Conservation (phyloP, 2,888 invertebrate genomes). For the Dicyrtomina minuta region DNA sequence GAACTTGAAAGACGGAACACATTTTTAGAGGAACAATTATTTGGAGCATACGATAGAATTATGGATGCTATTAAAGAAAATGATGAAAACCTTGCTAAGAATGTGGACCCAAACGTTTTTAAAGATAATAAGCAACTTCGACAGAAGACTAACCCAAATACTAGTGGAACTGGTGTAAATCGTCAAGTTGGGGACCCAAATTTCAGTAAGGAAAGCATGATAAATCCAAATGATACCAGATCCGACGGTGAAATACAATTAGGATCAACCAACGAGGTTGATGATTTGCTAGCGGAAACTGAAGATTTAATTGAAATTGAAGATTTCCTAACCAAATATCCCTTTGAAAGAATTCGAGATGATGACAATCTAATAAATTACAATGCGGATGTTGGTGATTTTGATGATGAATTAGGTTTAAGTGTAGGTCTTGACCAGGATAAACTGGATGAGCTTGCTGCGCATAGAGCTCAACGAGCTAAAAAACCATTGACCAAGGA, state of each 20-base stretch:
- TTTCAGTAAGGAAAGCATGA: slow-evolving; percentile 15
- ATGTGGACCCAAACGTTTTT: slow-evolving; percentile 3
- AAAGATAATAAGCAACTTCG: neutral
- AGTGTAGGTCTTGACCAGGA: neutral
- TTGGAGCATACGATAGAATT: slow-evolving; percentile 34
- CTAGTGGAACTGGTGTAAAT: neutral
- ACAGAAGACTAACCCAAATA: neutral
- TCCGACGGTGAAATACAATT: neutral
- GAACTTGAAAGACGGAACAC: slow-evolving; percentile 17
- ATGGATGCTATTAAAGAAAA: slow-evolving; percentile 16
- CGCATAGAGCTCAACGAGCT: neutral
- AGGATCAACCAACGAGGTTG: slow-evolving; percentile 6
- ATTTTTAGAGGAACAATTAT: slow-evolving; percentile 24
- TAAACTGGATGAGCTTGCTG: slow-evolving; percentile 1
- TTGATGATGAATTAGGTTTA: neutral
- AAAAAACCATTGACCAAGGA: slow-evolving; percentile 20
- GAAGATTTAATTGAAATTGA: slow-evolving; percentile 35
- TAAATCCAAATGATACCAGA: neutral
- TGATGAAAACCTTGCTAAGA: neutral
- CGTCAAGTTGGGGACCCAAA: neutral
- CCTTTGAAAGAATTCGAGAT: slow-evolving; percentile 32
- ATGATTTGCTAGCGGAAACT: slow-evolving; percentile 26
- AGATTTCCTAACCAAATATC: slow-evolving; percentile 28
- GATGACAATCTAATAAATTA: slow-evolving; percentile 22
- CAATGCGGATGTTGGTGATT: neutral